A percentile compares a stretch with the other conserved stretches of the same genome.
Conservation (phyloP, 2,797 vertebrate genomes). For the Pipistrellus pipistrellus region DNA sequence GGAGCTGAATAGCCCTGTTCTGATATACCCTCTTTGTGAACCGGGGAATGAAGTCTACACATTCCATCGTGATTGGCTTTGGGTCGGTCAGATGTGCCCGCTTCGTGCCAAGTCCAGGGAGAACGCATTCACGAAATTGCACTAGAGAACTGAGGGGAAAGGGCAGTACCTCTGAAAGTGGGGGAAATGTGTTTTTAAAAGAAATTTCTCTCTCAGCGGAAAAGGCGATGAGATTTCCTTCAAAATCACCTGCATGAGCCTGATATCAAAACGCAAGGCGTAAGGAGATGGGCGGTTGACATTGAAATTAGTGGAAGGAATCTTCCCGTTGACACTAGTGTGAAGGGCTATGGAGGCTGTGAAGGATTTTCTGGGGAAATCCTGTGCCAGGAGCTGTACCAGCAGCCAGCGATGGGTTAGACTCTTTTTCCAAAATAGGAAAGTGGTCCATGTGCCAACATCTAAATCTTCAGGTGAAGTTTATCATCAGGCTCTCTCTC, state of each 20-base stretch:
- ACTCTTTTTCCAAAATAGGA: background rate
- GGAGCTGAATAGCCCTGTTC: background rate
- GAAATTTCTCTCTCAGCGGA: background rate
- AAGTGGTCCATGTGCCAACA: conserved; percentile 9
- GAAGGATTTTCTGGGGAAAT: background rate
- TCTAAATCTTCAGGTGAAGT: background rate
- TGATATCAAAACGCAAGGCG: background rate
- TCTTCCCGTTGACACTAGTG: background rate
- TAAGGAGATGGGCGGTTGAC: background rate
- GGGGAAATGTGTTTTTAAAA: background rate
- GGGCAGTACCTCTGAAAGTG: background rate
- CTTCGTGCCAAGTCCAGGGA: background rate
- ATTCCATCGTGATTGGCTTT: background rate
- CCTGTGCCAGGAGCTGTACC: background rate
- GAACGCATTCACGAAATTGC: background rate
- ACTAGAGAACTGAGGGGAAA: conserved; percentile 3
- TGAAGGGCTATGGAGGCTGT: background rate
- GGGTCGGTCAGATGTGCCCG: background rate
- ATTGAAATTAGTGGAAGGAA: background rate
- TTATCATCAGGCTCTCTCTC: background rate
- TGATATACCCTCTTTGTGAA: background rate
- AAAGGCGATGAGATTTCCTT: background rate
- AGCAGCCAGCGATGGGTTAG: background rate
- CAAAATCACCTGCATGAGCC: background rate
- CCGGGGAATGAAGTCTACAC: background rate